These are phyloP conservation scores for Mormyrops attenuatus DNA, from an alignment of 2,797 vertebrate genomes.

Conservation along the genomic window DNA sequence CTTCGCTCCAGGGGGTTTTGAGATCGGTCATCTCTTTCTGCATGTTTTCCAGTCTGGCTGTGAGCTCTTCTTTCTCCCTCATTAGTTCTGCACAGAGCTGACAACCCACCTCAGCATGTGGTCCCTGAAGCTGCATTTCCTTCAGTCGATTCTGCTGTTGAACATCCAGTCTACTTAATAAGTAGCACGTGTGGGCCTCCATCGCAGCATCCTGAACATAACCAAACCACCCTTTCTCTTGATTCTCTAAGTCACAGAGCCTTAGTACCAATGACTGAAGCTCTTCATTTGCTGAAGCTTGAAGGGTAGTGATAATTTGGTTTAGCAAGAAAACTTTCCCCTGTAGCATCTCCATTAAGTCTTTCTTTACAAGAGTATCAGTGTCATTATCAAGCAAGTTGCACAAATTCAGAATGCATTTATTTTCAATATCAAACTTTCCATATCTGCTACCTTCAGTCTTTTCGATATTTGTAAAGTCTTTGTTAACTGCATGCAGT, in stretches of 20 bases:
- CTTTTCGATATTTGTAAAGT: slow-evolving; percentile 24
- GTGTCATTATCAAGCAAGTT: slow-evolving; percentile 49
- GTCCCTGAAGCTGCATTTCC: slow-evolving; percentile 28
- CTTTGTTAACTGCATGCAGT: neutral
- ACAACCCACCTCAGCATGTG: slow-evolving; percentile 39
- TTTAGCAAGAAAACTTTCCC: slow-evolving; percentile 49
- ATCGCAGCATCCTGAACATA: slow-evolving; percentile 56
- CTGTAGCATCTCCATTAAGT: slow-evolving; percentile 49
- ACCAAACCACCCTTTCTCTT: slow-evolving; percentile 38
- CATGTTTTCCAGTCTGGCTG: slow-evolving; percentile 46
- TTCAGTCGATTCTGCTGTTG: slow-evolving; percentile 42
- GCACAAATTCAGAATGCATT: slow-evolving; percentile 27
- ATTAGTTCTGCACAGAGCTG: slow-evolving; percentile 51
- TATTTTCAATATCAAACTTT: slow-evolving; percentile 23
- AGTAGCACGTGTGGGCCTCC: slow-evolving; percentile 54
- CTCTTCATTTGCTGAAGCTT: slow-evolving; percentile 43
- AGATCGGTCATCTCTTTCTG: slow-evolving; percentile 37
- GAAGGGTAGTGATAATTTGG: slow-evolving; percentile 43
- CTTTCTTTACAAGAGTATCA: slow-evolving; percentile 44
- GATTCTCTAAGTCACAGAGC: slow-evolving; percentile 35
- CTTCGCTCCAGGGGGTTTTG: slow-evolving; percentile 28
- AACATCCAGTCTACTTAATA: slow-evolving; percentile 49
- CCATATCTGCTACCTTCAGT: slow-evolving; percentile 10
- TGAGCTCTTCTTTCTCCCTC: slow-evolving; percentile 46
- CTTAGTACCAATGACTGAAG: slow-evolving; percentile 46